A percentile compares a stretch with the other conserved stretches of the same genome.
Evolutionary conservation across 2,888 invertebrate species (phyloP).

Genomic region (Carpatolechia fugitivella): DNA sequence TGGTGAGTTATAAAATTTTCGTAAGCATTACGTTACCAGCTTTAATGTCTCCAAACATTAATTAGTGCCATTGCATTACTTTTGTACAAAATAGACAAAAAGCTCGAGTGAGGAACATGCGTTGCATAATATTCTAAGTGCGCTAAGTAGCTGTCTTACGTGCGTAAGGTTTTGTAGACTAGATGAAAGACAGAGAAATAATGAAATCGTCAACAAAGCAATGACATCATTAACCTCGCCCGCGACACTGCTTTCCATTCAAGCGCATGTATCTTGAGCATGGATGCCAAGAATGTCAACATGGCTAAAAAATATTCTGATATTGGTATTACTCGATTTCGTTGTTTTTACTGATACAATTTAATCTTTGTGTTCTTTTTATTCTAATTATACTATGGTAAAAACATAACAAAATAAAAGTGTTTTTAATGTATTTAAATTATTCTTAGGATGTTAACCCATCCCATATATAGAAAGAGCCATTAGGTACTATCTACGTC

Average conservation of each 20-base stretch:
- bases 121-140: background rate
- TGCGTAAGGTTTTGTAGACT: background rate
- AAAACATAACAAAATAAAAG: too few species aligned
- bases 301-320: background rate
- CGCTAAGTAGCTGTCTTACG: background rate
- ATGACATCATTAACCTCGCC: conserved; percentile 7
- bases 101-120: background rate
- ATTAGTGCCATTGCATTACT: background rate
- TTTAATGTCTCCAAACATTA: background rate
- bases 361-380: too few species aligned
- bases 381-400: too few species aligned
- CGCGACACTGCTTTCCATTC: conserved; percentile 16
- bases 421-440: too few species aligned
- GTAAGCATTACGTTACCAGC: too few species aligned
- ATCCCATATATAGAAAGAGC: too few species aligned
- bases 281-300: background rate
- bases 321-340: too few species aligned
- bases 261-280: conserved; percentile 1
- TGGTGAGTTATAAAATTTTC: too few species aligned
- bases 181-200: background rate
- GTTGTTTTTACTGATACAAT: too few species aligned
- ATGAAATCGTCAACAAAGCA: conserved; percentile 9
- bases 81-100: background rate
- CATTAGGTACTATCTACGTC: too few species aligned
- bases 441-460: too few species aligned